These are phyloP conservation scores for Euleptes europaea DNA, from an alignment of 2,113 vertebrate species.

Conservation along the genomic window DNA sequence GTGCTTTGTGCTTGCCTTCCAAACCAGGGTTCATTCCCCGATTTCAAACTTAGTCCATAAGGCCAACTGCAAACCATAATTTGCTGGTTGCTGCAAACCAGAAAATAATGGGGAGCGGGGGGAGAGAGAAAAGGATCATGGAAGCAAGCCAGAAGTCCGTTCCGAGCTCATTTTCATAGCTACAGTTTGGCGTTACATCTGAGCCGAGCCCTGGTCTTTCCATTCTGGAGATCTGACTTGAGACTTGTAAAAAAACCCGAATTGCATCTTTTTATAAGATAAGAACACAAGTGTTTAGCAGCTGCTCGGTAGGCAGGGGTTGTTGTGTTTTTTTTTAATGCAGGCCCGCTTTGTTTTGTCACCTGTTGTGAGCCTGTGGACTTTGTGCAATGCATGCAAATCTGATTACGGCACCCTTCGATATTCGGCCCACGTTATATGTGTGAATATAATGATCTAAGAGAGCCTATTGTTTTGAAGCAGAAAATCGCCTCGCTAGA, in stretches of 20 bases:
- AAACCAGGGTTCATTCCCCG: too few species aligned
- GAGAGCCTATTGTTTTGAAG: not conserved
- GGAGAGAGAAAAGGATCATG: too few species aligned
- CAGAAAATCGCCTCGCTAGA: not conserved
- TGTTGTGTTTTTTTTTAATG: not conserved
- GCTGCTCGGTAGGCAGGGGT: not conserved
- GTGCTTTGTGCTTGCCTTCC: too few species aligned
- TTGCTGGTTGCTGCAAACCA: too few species aligned
- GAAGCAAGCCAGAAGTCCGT: too few species aligned
- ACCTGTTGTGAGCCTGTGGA: not conserved
- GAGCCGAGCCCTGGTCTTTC: too few species aligned
- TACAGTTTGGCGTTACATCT: too few species aligned
- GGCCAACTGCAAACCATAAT: too few species aligned
- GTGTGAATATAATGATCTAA: not conserved
- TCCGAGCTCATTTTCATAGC: too few species aligned
- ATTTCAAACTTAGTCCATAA: too few species aligned
- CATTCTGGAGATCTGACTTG: too few species aligned
- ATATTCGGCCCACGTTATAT: not conserved
- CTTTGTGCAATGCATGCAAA: constrained; percentile 12
- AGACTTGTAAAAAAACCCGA: not conserved
- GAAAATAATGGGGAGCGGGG: too few species aligned
- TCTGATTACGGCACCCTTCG: not conserved
- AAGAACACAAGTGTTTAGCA: not conserved
- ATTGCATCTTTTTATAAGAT: not conserved
- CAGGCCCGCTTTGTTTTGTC: not conserved